phyloP scores from a whole-genome alignment of 2,797 vertebrate genomes.

The Melanotaenia nigrans region DNA sequence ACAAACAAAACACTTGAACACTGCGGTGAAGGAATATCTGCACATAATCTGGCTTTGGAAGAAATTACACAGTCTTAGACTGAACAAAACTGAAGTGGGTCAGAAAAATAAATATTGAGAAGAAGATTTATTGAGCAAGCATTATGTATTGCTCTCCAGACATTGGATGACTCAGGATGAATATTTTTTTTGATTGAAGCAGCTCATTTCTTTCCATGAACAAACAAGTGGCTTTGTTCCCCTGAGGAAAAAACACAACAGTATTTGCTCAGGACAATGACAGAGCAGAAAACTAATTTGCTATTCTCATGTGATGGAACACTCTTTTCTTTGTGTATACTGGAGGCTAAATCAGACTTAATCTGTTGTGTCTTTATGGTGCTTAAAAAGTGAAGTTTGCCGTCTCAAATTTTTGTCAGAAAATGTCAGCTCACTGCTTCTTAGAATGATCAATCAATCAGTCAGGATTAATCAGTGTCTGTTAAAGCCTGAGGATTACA shows the following conservation, averaged over 20 bases:
- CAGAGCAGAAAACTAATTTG: conserved; percentile 33
- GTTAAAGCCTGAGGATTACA: conserved; percentile 33
- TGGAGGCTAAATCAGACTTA: conserved; percentile 13
- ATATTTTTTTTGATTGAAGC: conserved; percentile 38
- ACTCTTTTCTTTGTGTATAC: conserved; percentile 2
- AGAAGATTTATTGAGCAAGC: conserved; percentile 31
- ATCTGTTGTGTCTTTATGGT: conserved; percentile 32
- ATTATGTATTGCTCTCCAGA: not conserved
- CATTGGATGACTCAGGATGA: conserved; percentile 26
- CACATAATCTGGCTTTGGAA: conserved; percentile 2
- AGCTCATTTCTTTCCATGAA: conserved; percentile 35
- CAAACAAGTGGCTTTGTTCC: conserved; percentile 23
- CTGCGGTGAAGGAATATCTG: not conserved
- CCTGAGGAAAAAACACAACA: conserved; percentile 2
- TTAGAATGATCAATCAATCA: conserved; percentile 64
- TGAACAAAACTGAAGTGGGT: conserved; percentile 8
- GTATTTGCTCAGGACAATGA: conserved; percentile 32
- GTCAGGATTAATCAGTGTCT: conserved; percentile 54
- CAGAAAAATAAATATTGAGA: conserved; percentile 34
- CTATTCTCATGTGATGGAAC: conserved; percentile 7
- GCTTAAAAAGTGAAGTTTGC: conserved; percentile 43
- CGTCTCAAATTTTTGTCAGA: conserved; percentile 36
- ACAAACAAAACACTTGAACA: conserved; percentile 18
- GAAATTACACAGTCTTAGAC: not conserved
- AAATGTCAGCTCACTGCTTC: conserved; percentile 60